Evolutionary conservation across 2,797 vertebrate species (phyloP).

Genomic region (Atherinosoma microstoma): DNA sequence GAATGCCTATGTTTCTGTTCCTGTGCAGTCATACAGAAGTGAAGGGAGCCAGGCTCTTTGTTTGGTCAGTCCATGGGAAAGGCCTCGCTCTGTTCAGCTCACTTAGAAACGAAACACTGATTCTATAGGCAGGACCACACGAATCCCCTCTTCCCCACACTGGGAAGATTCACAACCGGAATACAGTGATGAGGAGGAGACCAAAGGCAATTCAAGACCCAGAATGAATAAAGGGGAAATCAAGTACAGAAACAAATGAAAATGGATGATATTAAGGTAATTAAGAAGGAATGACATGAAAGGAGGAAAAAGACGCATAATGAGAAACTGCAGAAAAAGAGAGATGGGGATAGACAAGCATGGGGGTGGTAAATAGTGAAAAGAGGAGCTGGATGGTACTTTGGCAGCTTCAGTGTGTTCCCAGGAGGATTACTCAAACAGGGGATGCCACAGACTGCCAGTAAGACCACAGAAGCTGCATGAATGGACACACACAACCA

Average conservation of each 20-base stretch:
- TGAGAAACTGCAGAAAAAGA: slow-evolving; percentile 36
- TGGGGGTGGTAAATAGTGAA: slow-evolving; percentile 60
- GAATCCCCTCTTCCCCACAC: slow-evolving; percentile 42
- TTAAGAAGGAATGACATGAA: slow-evolving; percentile 41
- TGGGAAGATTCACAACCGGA: slow-evolving; percentile 58
- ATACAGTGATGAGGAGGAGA: slow-evolving; percentile 20
- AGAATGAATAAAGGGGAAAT: slow-evolving; percentile 1
- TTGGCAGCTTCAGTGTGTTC: slow-evolving; percentile 82
- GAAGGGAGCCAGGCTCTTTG: slow-evolving; percentile 75
- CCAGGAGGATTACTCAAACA: slow-evolving; percentile 86
- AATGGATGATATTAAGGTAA: slow-evolving; percentile 41
- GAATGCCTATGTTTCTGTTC: slow-evolving; percentile 78
- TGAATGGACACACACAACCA: slow-evolving; percentile 66
- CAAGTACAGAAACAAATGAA: slow-evolving; percentile 17
- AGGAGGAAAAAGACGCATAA: slow-evolving; percentile 29
- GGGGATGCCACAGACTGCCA: slow-evolving; percentile 72
- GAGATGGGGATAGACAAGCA: slow-evolving; percentile 48
- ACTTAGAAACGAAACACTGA: slow-evolving; percentile 69
- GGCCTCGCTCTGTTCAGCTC: slow-evolving; percentile 66
- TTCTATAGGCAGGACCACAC: slow-evolving; percentile 65
- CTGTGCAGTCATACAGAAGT: slow-evolving; percentile 79
- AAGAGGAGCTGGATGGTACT: slow-evolving; percentile 80
- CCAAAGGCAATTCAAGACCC: slow-evolving; percentile 14
- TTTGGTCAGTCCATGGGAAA: slow-evolving; percentile 79
- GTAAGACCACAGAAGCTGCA: slow-evolving; percentile 57